A percentile compares a stretch with the other conserved stretches of the same genome.
phyloP scores from a whole-genome alignment of 2,113 vertebrate genomes.

The Chiloscyllium plagiosum region DNA sequence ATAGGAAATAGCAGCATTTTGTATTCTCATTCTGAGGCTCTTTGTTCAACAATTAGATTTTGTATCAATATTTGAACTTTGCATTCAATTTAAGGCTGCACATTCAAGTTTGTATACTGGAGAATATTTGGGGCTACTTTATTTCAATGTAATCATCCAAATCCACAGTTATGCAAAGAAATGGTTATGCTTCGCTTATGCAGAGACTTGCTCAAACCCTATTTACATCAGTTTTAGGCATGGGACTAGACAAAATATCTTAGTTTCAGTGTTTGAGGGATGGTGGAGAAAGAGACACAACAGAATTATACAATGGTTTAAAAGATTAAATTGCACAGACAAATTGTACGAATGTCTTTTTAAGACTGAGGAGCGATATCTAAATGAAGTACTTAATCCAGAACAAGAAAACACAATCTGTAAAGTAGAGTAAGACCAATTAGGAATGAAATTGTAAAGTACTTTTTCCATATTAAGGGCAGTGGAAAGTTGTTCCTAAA shows the following conservation, averaged over 20 bases:
- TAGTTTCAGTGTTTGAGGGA: not conserved
- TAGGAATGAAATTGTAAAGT: not conserved
- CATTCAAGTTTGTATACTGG: not conserved
- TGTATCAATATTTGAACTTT: not conserved
- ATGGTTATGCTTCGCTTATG: not conserved
- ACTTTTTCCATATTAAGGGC: not conserved
- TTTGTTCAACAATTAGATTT: not conserved
- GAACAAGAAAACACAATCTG: not conserved
- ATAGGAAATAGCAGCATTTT: too few species aligned
- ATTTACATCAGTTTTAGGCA: not conserved
- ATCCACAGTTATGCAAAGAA: not conserved
- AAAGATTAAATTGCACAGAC: not conserved
- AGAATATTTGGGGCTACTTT: not conserved
- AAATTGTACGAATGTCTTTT: not conserved
- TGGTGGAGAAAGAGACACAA: not conserved
- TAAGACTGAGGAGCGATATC: not conserved
- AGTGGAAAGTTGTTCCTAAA: not conserved
- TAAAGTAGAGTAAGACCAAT: not conserved
- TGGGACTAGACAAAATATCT: not conserved
- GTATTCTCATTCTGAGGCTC: too few species aligned
- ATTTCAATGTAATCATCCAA: too few species aligned
- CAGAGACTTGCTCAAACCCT: not conserved
- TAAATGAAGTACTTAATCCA: not conserved
- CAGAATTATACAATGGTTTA: not conserved
- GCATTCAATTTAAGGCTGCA: not conserved